These are phyloP conservation scores for Mamestra configurata DNA, from an alignment of 1,140 invertebrate genomes.

Conservation along the genomic window DNA sequence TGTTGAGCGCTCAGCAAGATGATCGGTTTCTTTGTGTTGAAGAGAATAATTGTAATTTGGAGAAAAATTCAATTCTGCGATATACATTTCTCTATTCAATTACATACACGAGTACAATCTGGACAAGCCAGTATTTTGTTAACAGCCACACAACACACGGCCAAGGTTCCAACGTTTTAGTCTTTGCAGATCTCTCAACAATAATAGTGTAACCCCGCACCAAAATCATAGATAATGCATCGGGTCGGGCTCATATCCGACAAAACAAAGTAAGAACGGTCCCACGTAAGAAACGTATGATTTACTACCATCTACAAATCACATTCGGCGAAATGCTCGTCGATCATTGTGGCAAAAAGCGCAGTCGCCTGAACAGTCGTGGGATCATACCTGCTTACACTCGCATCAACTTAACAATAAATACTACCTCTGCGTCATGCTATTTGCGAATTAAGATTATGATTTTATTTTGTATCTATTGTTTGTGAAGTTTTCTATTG, in stretches of 20 bases:
- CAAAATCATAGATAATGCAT: background rate
- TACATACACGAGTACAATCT: too few relatives aligned
- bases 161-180: background rate
- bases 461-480: conserved; percentile 3
- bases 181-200: background rate
- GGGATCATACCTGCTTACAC: background rate
- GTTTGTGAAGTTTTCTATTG: background rate
- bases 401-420: background rate
- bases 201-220: background rate
- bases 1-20: background rate
- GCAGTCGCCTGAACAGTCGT: background rate
- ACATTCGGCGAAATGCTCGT: conserved; percentile 37
- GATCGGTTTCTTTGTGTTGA: background rate
- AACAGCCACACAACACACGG: background rate
- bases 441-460: conserved; percentile 12
- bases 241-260: conserved; percentile 3
- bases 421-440: background rate
- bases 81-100: too few relatives aligned
- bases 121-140: background rate
- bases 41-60: too few relatives aligned
- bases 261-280: conserved; percentile 6
- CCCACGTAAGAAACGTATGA: background rate
- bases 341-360: conserved; percentile 12
- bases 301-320: conserved; percentile 29
- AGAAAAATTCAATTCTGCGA: too few relatives aligned